These are phyloP conservation scores for Pseudococcus jackbeardsleyi DNA, from an alignment of 2,888 invertebrate species.

Conservation along the genomic window DNA sequence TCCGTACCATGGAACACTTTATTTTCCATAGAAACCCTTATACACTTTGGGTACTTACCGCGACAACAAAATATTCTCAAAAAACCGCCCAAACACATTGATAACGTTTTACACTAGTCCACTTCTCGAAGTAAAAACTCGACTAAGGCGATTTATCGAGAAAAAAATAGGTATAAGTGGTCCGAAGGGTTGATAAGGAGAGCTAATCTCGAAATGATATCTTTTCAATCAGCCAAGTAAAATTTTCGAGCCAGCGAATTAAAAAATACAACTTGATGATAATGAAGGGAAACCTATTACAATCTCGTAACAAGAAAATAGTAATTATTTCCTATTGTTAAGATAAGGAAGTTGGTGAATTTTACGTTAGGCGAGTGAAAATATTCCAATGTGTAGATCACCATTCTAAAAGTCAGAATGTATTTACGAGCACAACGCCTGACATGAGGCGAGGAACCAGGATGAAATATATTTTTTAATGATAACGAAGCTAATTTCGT, in stretches of 20 bases:
- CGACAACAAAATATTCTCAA: conserved; percentile 27
- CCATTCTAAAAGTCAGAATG: background rate
- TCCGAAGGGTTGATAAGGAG: background rate
- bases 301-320: conserved; percentile 31
- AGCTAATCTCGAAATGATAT: conserved; percentile 12
- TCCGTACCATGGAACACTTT: background rate
- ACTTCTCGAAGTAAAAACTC: background rate
- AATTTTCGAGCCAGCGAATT: background rate
- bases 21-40: background rate
- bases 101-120: background rate
- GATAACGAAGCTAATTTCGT: conserved; percentile 49
- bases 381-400: background rate
- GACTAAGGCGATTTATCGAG: background rate
- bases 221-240: background rate
- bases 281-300: conserved; percentile 37
- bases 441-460: background rate
- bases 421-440: background rate
- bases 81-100: conserved; percentile 33
- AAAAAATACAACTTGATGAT: conserved; percentile 8
- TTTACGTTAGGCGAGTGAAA: background rate
- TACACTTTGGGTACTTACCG: conserved; percentile 10
- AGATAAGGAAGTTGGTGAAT: conserved; percentile 45
- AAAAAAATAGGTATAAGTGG: background rate
- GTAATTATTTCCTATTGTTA: conserved; percentile 36
- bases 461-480: conserved; percentile 47